Percentiles rank a stretch among this genome's conserved stretches.
phyloP scores from a whole-genome alignment of 2,888 invertebrate genomes.

The Noctua fimbriata region DNA sequence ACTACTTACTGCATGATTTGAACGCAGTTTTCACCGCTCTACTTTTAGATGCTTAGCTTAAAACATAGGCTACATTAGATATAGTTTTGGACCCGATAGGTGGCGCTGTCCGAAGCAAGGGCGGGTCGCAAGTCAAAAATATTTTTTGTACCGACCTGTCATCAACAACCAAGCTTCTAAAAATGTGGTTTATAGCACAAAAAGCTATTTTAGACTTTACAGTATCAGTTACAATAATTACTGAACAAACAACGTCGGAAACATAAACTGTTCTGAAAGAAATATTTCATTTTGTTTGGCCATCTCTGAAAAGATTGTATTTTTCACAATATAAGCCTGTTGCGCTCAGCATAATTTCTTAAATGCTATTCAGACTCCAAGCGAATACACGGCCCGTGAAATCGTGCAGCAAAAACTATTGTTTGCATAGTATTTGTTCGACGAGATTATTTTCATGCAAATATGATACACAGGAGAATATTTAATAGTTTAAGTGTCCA shows the following conservation, averaged over 20 bases:
- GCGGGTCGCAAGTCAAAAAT: neutral
- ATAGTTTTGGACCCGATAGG: no score
- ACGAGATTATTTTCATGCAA: constrained; percentile 25
- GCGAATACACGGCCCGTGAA: constrained; percentile 65
- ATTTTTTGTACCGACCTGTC: no score
- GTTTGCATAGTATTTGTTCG: constrained; percentile 38
- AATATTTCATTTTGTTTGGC: constrained; percentile 27
- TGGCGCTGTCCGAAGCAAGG: no score
- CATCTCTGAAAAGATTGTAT: constrained; percentile 38
- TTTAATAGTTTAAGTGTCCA: neutral
- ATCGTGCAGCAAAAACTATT: constrained; percentile 53
- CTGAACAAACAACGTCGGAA: constrained; percentile 1
- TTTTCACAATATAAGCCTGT: constrained; percentile 60
- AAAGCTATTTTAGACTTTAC: neutral
- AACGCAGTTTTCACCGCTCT: no score
- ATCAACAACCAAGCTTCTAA: neutral
- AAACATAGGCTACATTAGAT: no score
- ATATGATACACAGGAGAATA: neutral
- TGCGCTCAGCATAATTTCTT: constrained; percentile 60
- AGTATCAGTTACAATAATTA: neutral
- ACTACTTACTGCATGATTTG: no score
- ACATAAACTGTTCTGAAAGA: neutral
- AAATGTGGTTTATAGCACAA: neutral
- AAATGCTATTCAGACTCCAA: constrained; percentile 63
- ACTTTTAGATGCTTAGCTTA: no score